Percentiles rank a stretch among this genome's conserved stretches.
Conservation (phyloP, 2,888 invertebrate genomes). For the Nephrotoma guestfalica region DNA sequence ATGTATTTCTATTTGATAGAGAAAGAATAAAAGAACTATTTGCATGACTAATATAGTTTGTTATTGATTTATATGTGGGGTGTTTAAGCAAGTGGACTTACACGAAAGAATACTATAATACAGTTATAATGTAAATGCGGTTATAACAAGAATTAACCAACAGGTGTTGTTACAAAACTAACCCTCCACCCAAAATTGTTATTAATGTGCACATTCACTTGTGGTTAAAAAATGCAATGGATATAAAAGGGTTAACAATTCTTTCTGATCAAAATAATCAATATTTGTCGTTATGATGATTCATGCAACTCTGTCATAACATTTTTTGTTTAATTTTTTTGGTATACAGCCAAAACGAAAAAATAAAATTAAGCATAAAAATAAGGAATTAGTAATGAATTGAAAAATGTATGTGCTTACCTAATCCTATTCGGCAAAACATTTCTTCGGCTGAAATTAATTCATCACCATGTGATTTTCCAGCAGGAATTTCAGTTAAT, state of each 20-base stretch:
- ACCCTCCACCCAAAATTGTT: neutral
- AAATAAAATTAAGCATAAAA: conserved; percentile 1
- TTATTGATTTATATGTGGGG: neutral
- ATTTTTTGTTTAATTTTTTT: neutral
- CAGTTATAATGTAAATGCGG: neutral
- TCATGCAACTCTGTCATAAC: neutral
- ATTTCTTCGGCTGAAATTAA: conserved; percentile 42
- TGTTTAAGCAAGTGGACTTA: neutral
- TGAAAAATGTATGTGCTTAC: conserved; percentile 31
- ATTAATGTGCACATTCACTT: neutral
- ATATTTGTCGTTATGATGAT: neutral
- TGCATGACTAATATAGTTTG: neutral
- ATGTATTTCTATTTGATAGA: neutral
- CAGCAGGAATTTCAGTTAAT: conserved; percentile 14
- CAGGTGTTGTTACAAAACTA: neutral
- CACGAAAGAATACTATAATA: neutral
- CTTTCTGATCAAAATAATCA: neutral
- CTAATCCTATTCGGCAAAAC: conserved; percentile 48
- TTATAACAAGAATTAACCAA: neutral
- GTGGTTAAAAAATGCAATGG: neutral
- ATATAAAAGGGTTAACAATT: neutral
- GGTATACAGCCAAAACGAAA: neutral
- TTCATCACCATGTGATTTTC: conserved; percentile 15
- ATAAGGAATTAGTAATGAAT: conserved; percentile 7
- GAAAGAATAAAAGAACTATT: neutral